Evolutionary conservation across 1,140 invertebrate species (phyloP), one percentile per base, ranked within the genome.

Genomic region (Periplaneta americana): DNA sequence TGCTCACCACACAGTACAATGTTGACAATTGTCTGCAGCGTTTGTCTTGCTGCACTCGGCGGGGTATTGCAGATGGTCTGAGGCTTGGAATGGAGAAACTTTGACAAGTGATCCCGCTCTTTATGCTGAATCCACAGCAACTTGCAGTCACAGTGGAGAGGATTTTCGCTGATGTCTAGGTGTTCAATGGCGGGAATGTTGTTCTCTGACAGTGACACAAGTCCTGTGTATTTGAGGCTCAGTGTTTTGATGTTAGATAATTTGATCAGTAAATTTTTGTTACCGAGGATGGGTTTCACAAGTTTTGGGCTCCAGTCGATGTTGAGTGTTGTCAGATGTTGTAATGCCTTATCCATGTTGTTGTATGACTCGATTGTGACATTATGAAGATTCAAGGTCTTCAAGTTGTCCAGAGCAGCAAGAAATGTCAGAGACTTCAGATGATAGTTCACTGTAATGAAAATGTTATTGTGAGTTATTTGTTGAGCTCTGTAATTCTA

Each of bases 91-190:
- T 33, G 48, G 1, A 80, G 35, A n/a, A 66, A 48, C 28, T 74
- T 48, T 10, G n/a, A 37, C 6, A 66, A n/a, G 28, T 22, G 22
- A 9, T 66, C 48, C 28, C 22, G 22, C n/a, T 66, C 22, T 66
- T 28, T 66, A 35, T 80, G 10, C 66, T 28, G 31, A 22, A 80
- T n/a, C 79, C 79, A 80, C 17, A 17, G 22, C n/a, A 80, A 22
- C 18, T 34, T 11, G 66, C 79, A 80, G 48, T 80, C n/a, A 28
- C 79, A 80, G 66, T 31, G 79, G 35, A 80, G 66, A 3, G 79
- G 79, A 80, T 80, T 80, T 13, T 74, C 15, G 35, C 79, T 80
- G n/a, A 80, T 74, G 34, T 80, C 79, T 5, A 80, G 79, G 5
- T 6, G 28, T n/a, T 28, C 31, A 32, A n/a, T n/a, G 75, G 75